phyloP scores from a whole-genome alignment of 2,113 vertebrate genomes.

The Syrrhaptes paradoxus region DNA sequence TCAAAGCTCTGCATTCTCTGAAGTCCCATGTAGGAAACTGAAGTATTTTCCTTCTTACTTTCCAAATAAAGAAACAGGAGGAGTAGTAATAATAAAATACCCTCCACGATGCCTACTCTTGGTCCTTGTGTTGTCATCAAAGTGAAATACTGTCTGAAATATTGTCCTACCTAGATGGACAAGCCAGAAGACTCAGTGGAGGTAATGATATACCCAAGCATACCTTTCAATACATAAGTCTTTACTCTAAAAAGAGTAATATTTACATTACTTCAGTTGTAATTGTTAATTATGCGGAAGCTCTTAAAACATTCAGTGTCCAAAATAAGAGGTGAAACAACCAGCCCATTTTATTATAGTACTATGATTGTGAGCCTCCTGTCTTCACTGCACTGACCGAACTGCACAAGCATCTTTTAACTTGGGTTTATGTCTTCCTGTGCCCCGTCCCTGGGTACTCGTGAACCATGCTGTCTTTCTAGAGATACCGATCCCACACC shows the following conservation, averaged over 20 bases:
- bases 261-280: background rate
- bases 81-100: background rate
- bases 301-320: background rate
- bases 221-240: background rate
- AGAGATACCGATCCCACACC: background rate
- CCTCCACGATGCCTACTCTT: background rate
- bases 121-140: background rate
- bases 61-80: background rate
- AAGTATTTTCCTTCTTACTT: background rate
- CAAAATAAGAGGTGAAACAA: background rate
- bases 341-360: background rate
- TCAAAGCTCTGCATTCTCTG: background rate
- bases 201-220: background rate
- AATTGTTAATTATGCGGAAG: background rate
- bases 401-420: background rate
- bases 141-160: background rate
- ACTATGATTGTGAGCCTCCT: background rate
- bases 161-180: rapidly evolving
- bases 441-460: rapidly evolving
- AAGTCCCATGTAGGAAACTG: background rate
- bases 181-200: background rate
- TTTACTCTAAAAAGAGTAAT: background rate
- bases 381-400: rapidly evolving
- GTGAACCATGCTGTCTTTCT: background rate
- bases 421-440: background rate